A percentile compares a stretch with the other conserved stretches of the same genome.
Conservation (phyloP, 1,140 invertebrate genomes). For the Brachionus angularis region DNA sequence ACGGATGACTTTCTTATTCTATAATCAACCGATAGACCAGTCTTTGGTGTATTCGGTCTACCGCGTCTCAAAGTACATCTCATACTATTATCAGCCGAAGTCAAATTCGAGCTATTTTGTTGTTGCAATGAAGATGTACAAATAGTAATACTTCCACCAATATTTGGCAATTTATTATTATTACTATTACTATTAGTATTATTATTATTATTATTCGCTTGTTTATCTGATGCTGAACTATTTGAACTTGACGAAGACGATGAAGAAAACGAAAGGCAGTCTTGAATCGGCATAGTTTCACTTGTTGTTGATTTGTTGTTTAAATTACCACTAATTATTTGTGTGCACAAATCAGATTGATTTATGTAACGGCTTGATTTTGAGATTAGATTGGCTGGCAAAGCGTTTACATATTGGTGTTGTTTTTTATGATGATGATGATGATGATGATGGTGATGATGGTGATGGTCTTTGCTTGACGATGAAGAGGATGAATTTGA, state of each 20-base stretch:
- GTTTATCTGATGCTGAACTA: not conserved
- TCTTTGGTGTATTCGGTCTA: slow-evolving; percentile 34
- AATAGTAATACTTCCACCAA: slow-evolving; percentile 14
- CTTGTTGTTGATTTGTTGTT: slow-evolving; percentile 5
- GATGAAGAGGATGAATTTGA: not conserved
- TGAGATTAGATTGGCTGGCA: not conserved
- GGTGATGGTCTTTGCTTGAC: slow-evolving; percentile 28
- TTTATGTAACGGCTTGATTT: slow-evolving; percentile 29
- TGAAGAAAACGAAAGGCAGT: slow-evolving; percentile 14
- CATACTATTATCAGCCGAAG: slow-evolving; percentile 9
- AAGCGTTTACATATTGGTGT: slow-evolving; percentile 39
- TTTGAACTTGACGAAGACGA: not conserved
- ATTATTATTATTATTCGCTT: not conserved
- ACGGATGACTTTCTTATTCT: slow-evolving; percentile 39
- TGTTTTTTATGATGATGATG: slow-evolving; percentile 16
- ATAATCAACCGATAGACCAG: slow-evolving; percentile 37
- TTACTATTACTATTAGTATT: not conserved
- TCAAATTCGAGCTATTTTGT: too few species aligned
- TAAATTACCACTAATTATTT: slow-evolving; percentile 39
- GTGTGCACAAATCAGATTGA: slow-evolving; percentile 24
- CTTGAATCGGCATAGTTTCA: slow-evolving; percentile 6
- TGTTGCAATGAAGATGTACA: slow-evolving; percentile 21
- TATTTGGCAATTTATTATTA: not conserved
- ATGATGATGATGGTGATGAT: slow-evolving; percentile 16
- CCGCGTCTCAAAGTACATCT: slow-evolving; percentile 33